A percentile compares a stretch with the other conserved stretches of the same genome.
phyloP scores from a whole-genome alignment of 1,140 invertebrate genomes.

The Lucilia cuprina region DNA sequence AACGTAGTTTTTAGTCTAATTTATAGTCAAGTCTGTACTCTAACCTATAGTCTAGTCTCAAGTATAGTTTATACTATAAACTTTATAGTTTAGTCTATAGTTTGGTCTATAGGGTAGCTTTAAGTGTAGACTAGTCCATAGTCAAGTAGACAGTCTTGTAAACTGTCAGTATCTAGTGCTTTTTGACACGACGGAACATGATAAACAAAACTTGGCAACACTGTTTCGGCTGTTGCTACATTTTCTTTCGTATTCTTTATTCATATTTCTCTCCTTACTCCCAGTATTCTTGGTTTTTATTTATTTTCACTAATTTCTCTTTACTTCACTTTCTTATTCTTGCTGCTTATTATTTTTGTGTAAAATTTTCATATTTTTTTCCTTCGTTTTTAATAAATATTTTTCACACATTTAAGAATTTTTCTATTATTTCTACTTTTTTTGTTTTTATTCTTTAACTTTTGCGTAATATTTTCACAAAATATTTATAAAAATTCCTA shows the following conservation, averaged over 20 bases:
- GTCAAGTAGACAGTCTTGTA: no score
- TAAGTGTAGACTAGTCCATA: no score
- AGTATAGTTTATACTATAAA: no score
- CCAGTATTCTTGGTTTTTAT: background rate
- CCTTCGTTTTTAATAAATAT: background rate
- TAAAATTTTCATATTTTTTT: background rate
- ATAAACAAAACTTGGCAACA: no score
- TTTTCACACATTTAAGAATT: background rate
- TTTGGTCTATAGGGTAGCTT: no score
- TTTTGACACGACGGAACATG: no score
- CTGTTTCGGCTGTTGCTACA: background rate
- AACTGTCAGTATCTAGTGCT: no score
- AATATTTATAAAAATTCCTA: background rate
- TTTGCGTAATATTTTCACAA: conserved; percentile 28
- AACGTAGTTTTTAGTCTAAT: no score
- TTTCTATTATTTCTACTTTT: background rate
- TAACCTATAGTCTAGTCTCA: no score
- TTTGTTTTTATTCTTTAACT: background rate
- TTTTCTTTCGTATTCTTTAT: background rate
- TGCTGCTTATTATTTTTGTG: background rate
- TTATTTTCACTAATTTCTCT: conserved; percentile 8
- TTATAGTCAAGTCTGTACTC: no score
- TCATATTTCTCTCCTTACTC: background rate
- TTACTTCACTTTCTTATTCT: conserved; percentile 11
- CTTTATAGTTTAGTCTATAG: no score